These are phyloP conservation scores for Sardina pilchardus DNA, from an alignment of 2,113 vertebrate species.

Conservation along the genomic window DNA sequence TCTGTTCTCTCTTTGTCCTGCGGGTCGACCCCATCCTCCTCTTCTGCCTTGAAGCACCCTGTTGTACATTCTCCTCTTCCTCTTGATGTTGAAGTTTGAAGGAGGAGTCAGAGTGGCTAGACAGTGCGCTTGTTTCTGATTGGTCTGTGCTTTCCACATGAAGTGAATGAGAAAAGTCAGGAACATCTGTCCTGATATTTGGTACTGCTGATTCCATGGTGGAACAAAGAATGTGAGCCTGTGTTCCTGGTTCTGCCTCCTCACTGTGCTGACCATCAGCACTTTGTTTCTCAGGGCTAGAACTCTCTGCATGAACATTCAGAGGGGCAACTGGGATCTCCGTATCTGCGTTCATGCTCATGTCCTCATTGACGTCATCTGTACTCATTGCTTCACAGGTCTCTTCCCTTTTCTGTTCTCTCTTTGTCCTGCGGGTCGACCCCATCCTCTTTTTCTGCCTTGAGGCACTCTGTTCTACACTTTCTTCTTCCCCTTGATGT, in stretches of 20 bases:
- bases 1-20: constrained; percentile 17
- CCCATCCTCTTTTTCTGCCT: constrained; percentile 49
- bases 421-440: constrained; percentile 51
- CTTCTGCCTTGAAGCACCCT: neutral
- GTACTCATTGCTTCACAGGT: neutral
- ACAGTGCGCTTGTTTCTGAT: neutral
- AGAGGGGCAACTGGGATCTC: neutral
- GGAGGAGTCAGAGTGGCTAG: neutral
- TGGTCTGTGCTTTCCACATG: neutral
- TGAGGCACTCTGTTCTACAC: constrained; percentile 7
- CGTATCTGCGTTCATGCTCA: constrained; percentile 5
- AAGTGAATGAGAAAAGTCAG: neutral
- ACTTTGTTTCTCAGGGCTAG: neutral
- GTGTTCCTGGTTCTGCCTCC: neutral
- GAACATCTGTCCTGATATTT: neutral
- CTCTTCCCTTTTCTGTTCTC: constrained; percentile 9
- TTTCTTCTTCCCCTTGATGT: neutral
- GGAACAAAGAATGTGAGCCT: neutral
- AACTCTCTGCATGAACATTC: neutral
- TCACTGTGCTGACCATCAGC: neutral
- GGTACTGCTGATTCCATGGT: neutral
- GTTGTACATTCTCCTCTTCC: neutral
- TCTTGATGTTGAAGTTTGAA: neutral
- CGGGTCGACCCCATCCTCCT: constrained; percentile 61
- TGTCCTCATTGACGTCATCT: neutral